phyloP scores from a whole-genome alignment of 2,113 vertebrate species.

The Xiphias gladius region DNA sequence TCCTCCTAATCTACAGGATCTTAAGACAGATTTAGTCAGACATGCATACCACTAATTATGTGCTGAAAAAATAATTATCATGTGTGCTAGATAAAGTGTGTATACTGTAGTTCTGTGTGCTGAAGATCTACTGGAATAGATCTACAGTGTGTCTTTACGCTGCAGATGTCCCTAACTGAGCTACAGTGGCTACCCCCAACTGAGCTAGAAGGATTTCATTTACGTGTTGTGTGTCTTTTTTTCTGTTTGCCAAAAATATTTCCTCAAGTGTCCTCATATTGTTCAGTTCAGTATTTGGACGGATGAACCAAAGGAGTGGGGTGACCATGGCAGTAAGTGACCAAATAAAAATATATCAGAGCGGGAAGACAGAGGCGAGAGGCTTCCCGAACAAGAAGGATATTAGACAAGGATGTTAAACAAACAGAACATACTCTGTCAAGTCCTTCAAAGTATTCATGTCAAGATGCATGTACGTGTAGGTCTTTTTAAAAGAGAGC shows the following conservation, averaged over 20 bases:
- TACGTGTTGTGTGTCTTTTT: conserved; percentile 37
- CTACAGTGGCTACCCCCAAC: conserved; percentile 1
- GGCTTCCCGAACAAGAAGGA: conserved; percentile 17
- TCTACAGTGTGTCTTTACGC: conserved; percentile 25
- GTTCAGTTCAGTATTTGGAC: conserved; percentile 58
- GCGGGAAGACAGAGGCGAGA: conserved; percentile 18
- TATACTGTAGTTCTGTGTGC: conserved; percentile 23
- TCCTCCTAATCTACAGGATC: conserved; percentile 36
- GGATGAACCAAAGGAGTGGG: conserved; percentile 72
- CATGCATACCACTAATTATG: conserved; percentile 63
- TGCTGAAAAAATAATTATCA: conserved; percentile 36
- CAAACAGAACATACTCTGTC: conserved; percentile 6
- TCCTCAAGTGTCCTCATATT: conserved; percentile 52
- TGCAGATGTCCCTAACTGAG: conserved; percentile 22
- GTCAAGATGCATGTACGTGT: background rate
- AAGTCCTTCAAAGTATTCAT: background rate
- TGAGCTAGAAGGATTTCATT: conserved; percentile 54
- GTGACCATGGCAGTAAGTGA: conserved; percentile 56
- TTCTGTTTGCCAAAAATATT: conserved; percentile 71
- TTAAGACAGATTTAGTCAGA: conserved; percentile 32
- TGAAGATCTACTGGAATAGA: conserved; percentile 60
- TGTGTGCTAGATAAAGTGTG: conserved; percentile 44
- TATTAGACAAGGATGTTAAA: conserved; percentile 16
- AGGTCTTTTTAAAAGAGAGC: background rate
- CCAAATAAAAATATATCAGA: conserved; percentile 77